phyloP scores from a whole-genome alignment of 1,140 invertebrate genomes.

The Pseudomyrmex cubaensis region DNA sequence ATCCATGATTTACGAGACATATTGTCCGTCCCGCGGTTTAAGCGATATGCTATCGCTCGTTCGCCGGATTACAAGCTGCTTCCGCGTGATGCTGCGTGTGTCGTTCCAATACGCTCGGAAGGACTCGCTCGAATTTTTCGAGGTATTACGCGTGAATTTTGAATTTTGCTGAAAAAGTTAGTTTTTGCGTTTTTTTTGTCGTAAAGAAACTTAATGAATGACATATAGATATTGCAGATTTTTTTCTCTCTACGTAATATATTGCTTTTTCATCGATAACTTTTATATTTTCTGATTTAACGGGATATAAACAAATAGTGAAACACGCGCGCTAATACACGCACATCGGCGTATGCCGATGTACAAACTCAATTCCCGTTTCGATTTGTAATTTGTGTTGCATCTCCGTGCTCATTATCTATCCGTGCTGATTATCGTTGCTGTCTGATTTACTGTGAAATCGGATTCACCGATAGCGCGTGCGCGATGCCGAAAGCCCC shows the following conservation, averaged over 20 bases:
- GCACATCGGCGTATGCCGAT: too few relatives aligned
- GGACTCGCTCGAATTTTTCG: background rate
- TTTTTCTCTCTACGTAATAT: background rate
- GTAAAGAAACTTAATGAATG: background rate
- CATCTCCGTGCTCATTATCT: constrained; percentile 26
- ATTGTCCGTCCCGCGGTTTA: constrained; percentile 30
- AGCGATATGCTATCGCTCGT: constrained; percentile 1
- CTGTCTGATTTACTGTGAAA: constrained; percentile 45
- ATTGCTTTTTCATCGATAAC: background rate
- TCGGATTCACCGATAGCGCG: constrained; percentile 15
- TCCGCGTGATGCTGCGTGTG: background rate
- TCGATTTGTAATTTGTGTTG: constrained; percentile 1
- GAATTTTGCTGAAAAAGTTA: too few relatives aligned
- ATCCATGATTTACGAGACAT: constrained; percentile 53
- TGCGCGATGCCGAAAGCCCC: constrained; percentile 6
- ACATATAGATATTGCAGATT: too few relatives aligned
- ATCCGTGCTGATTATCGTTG: constrained; percentile 20
- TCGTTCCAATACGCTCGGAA: background rate
- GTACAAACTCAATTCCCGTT: background rate
- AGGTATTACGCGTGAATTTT: too few relatives aligned
- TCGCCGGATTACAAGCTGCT: constrained; percentile 20
- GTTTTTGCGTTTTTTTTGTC: background rate
- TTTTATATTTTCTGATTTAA: background rate
- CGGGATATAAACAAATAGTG: background rate
- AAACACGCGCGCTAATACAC: background rate